A percentile compares a stretch with the other conserved stretches of the same genome.
Evolutionary conservation across 2,113 vertebrate genomes (phyloP).

Genomic region (Oreotragus oreotragus): DNA sequence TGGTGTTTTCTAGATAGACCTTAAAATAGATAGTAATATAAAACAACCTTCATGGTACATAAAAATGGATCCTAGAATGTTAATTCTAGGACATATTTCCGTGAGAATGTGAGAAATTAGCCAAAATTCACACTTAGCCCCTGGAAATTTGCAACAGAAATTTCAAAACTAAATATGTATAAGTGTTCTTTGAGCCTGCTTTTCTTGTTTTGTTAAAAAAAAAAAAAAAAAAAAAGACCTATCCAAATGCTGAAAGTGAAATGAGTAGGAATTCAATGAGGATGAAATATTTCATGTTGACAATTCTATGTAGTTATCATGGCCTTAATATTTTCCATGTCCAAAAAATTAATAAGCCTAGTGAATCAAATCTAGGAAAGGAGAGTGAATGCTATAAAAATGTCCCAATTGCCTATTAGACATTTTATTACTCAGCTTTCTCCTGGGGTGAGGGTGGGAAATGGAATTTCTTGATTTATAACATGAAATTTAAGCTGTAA

Average conservation of each 20-base stretch:
- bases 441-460: background rate
- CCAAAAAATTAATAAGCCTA: background rate
- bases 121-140: background rate
- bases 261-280: background rate
- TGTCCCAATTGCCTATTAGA: background rate
- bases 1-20: background rate
- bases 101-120: background rate
- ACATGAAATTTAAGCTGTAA: constrained; percentile 12
- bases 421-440: constrained; percentile 44
- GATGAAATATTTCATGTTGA: constrained; percentile 15
- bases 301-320: constrained; percentile 23
- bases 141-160: constrained; percentile 39
- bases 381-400: constrained; percentile 36
- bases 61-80: background rate
- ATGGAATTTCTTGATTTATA: constrained; percentile 48
- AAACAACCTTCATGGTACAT: background rate
- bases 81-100: background rate
- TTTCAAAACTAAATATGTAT: background rate
- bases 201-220: constrained; percentile 29
- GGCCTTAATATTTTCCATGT: background rate
- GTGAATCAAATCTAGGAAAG: constrained; percentile 3
- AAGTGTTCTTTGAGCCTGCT: background rate
- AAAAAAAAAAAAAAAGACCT: constrained; percentile 29
- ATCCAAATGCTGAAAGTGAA: constrained; percentile 43
- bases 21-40: background rate